phyloP scores from a whole-genome alignment of 2,113 vertebrate genomes.

The Strigops habroptila region DNA sequence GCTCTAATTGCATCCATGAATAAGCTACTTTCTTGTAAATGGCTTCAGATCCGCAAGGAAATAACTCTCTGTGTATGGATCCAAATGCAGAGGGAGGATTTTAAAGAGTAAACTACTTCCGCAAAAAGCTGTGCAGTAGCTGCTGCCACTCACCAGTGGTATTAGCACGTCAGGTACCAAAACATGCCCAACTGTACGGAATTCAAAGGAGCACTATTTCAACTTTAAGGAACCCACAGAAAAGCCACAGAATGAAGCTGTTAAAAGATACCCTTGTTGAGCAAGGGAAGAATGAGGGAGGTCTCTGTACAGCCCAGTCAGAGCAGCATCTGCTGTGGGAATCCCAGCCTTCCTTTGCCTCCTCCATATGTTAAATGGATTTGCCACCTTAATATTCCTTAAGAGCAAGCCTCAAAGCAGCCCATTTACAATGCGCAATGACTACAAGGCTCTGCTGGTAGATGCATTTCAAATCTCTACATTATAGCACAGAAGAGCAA shows the following conservation, averaged over 20 bases:
- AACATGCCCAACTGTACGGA: rapidly evolving
- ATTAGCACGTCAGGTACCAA: neutral
- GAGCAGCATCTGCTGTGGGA: neutral
- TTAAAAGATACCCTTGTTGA: neutral
- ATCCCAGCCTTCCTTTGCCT: neutral
- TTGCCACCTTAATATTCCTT: neutral
- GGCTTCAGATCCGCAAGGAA: neutral
- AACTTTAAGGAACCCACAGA: neutral
- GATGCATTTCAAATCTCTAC: neutral
- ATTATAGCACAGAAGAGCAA: neutral
- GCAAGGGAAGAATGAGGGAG: too few relatives aligned
- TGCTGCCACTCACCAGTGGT: neutral
- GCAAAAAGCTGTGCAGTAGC: neutral
- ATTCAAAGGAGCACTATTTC: neutral
- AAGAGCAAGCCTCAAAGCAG: neutral
- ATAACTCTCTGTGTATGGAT: neutral
- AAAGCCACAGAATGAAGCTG: neutral
- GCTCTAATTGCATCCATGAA: slow-evolving; percentile 1
- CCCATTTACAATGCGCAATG: neutral
- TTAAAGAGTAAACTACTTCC: neutral
- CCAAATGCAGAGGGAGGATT: neutral
- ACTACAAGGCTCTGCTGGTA: too few relatives aligned
- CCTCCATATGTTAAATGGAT: neutral
- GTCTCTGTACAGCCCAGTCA: too few relatives aligned
- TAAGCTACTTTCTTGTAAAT: neutral